Conservation (phyloP, 2,797 vertebrate species). For the Takifugu rubripes region DNA sequence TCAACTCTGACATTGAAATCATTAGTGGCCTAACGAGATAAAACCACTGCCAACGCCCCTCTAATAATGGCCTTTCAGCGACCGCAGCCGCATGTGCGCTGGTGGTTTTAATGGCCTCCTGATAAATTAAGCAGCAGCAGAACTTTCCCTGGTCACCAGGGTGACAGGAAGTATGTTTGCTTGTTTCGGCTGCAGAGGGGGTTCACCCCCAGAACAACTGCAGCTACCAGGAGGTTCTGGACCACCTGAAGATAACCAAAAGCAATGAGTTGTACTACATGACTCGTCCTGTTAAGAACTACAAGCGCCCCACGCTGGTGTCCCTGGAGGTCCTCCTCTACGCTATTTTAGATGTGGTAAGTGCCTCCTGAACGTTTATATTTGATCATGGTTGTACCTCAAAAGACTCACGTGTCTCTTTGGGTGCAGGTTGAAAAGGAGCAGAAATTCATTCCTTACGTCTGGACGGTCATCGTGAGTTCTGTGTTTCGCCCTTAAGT, state of each 20-base stretch:
- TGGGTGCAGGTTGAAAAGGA: slow-evolving; percentile 61
- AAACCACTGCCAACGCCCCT: slow-evolving; percentile 9
- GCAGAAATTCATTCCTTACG: slow-evolving; percentile 61
- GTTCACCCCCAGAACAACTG: slow-evolving; percentile 36
- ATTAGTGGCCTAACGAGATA: slow-evolving; percentile 11
- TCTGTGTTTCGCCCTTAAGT: background rate
- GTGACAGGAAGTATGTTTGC: too few relatives aligned
- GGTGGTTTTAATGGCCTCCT: slow-evolving; percentile 1
- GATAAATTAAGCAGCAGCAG: too few relatives aligned
- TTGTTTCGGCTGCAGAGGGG: slow-evolving; percentile 18
- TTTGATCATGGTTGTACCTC: too few relatives aligned
- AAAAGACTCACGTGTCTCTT: background rate
- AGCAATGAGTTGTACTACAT: slow-evolving; percentile 52
- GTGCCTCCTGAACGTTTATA: background rate
- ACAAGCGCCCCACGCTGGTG: slow-evolving; percentile 46
- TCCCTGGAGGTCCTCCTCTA: slow-evolving; percentile 52
- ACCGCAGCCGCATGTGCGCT: slow-evolving; percentile 12
- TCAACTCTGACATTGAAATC: background rate
- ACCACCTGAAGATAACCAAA: slow-evolving; percentile 54
- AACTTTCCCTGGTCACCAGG: too few relatives aligned
- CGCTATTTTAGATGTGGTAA: slow-evolving; percentile 67
- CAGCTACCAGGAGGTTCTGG: slow-evolving; percentile 63
- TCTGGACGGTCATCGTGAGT: slow-evolving; percentile 57
- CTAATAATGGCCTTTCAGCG: slow-evolving; percentile 29
- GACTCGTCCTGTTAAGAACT: slow-evolving; percentile 61